These are phyloP conservation scores for Acrobasis consociella DNA, from an alignment of 2,888 invertebrate species.

Conservation along the genomic window DNA sequence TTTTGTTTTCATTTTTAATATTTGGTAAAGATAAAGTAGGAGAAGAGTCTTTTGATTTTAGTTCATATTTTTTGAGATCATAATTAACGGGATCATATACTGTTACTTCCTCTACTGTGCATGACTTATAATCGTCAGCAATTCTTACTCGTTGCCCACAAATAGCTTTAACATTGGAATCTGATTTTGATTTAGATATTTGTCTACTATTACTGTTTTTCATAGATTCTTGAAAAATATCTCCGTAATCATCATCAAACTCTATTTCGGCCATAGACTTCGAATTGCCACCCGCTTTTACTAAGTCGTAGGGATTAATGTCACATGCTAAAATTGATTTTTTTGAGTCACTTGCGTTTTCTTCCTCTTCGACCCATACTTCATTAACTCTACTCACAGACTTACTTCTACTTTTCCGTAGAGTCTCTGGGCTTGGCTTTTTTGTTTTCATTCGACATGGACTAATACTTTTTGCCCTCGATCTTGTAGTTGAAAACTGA, in stretches of 20 bases:
- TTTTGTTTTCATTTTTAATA: conserved; percentile 73
- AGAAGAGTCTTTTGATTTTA: conserved; percentile 61
- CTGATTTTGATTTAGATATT: conserved; percentile 62
- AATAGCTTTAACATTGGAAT: conserved; percentile 84
- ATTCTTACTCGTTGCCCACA: conserved; percentile 87
- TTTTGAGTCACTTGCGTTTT: conserved; percentile 62
- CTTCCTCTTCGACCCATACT: conserved; percentile 71
- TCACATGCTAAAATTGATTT: conserved; percentile 92
- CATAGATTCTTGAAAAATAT: conserved; percentile 66
- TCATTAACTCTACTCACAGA: conserved; percentile 77
- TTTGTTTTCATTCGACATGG: conserved; percentile 82
- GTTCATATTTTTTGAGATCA: conserved; percentile 74
- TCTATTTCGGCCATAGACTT: conserved; percentile 77
- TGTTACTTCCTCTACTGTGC: conserved; percentile 63
- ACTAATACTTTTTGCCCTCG: conserved; percentile 81
- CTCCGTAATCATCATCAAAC: conserved; percentile 78
- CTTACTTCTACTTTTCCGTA: conserved; percentile 71
- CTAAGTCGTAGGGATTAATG: conserved; percentile 92
- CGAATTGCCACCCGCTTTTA: conserved; percentile 80
- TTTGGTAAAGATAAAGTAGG: conserved; percentile 67
- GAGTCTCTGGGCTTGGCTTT: conserved; percentile 71
- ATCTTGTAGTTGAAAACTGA: conserved; percentile 75
- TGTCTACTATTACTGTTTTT: conserved; percentile 58
- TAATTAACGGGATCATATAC: conserved; percentile 75
- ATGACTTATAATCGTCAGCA: conserved; percentile 78